Conservation (phyloP, 2,888 invertebrate genomes). For the Papilio demoleus region DNA sequence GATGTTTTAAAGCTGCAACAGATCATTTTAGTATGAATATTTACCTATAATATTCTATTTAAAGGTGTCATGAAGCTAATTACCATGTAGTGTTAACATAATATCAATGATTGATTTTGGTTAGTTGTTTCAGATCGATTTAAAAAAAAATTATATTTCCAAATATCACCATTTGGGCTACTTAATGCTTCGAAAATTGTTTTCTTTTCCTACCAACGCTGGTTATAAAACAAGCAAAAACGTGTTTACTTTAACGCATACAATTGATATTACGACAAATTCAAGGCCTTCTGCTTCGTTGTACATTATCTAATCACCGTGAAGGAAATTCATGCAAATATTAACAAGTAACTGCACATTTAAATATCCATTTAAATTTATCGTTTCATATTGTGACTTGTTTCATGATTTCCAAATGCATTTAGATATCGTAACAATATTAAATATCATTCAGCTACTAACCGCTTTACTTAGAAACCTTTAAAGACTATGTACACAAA, state of each 20-base stretch:
- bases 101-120: neutral
- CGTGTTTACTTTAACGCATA: neutral
- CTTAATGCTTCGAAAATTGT: neutral
- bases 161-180: neutral
- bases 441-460: neutral
- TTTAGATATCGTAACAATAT: neutral
- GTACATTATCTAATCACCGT: conserved; percentile 20
- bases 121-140: neutral
- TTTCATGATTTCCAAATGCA: neutral
- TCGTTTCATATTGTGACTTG: neutral
- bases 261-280: conserved; percentile 5
- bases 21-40: neutral
- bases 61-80: too few relatives aligned
- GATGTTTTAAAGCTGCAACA: neutral
- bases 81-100: neutral
- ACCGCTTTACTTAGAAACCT: neutral
- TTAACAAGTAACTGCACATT: neutral
- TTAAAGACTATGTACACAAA: neutral
- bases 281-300: conserved; percentile 15
- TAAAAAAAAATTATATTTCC: too few relatives aligned
- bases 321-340: conserved; percentile 9
- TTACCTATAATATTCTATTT: too few relatives aligned
- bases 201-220: too few relatives aligned
- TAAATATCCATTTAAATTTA: conserved; percentile 3
- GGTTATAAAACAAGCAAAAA: neutral